Evolutionary conservation across 2,113 vertebrate genomes (phyloP).

Genomic region (Crotalus horridus): DNA sequence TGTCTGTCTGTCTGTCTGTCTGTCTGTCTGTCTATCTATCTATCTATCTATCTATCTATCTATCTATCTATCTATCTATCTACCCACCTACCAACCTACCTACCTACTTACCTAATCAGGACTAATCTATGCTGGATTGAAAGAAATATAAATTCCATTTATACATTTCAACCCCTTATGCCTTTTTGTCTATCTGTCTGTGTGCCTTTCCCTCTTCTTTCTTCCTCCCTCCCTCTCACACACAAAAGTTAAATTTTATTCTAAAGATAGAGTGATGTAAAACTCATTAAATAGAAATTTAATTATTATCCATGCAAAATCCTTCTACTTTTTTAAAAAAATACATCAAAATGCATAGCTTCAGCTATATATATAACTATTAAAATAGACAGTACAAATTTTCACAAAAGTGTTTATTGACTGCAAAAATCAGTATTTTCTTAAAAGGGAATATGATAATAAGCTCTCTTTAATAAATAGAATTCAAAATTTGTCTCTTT

Average conservation of each 20-base stretch:
- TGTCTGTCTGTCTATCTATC: no score
- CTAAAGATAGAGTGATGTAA: background rate
- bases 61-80: no score
- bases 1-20: no score
- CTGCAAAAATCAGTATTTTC: background rate
- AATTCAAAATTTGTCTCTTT: background rate
- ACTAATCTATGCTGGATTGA: background rate
- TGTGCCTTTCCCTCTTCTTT: background rate
- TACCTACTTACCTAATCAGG: background rate
- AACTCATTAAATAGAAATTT: background rate
- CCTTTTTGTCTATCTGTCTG: background rate
- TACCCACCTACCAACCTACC: no score
- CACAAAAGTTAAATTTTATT: background rate
- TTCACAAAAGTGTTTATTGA: slow-evolving; percentile 28
- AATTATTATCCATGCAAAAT: background rate
- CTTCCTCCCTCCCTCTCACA: background rate
- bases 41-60: no score
- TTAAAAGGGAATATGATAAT: slow-evolving; percentile 24
- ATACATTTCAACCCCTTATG: background rate
- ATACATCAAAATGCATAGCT: background rate
- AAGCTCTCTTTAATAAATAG: slow-evolving; percentile 31
- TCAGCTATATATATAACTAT: background rate
- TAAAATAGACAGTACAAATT: slow-evolving; percentile 10
- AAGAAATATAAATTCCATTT: background rate
- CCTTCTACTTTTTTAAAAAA: background rate